Base-by-base conservation (phyloP, 2,797 vertebrate species). In the Psittacula echo region DNA sequence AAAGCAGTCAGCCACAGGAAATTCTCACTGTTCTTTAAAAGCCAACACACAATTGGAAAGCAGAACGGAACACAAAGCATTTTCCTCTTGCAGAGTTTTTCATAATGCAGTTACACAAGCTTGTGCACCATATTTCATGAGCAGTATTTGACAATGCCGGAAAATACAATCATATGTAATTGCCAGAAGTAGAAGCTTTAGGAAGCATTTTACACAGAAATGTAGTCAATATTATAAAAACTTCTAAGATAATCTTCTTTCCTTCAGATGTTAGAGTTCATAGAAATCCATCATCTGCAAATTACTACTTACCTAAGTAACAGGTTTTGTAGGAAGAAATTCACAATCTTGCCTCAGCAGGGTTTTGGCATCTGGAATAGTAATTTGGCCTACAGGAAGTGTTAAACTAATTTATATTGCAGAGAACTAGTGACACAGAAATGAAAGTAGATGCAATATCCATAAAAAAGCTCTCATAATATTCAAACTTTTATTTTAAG, bases 391-490 rank as follows among this genome's bases (percentile, higher is more conserved):
- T 83, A 61, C 53, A 60, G 79, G 84, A 93, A 58, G 48, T 84
- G 70, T 89, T 90, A 92, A 91, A 72, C 60, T 91, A 82, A 85
- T 87, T 80, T 66, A 82, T 66, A 86, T 68, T 45, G 64, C 61
- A 95, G 85, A 81, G 72, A 73, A 78, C 50, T 68, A 81, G 61
- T 87, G 79, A 73, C 78, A 64, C 72, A 91, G 80, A 94, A 74
- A 70, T 75, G 42, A 93, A 92, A 94, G 72, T 37, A 87, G 81
- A 86, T 65, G 37, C 42, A 77, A 72, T 81, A 86, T 66, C 76
- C 51, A 77, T 90, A 68, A 93, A 93, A 86, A 68, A 71, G 21
- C 42, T 80, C n/a, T 93, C 50, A 85, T 94, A 95, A 96, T 93
- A 95, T 89, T 94, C 61, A 95, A 62, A 27, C 27, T 47, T 74